Conservation (phyloP, 2,888 invertebrate species). For the Schizaphis graminum region DNA sequence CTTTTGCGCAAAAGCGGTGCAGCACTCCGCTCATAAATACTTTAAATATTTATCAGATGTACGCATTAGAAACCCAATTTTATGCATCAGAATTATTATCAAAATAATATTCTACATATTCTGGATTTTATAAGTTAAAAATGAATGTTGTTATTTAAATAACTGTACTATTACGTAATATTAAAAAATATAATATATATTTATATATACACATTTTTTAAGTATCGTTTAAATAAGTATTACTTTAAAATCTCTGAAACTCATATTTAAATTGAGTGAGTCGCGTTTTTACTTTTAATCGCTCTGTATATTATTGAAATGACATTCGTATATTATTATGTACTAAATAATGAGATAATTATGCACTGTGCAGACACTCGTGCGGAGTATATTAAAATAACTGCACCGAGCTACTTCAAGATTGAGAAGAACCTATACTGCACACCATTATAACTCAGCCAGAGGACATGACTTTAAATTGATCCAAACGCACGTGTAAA, state of each 20-base stretch:
- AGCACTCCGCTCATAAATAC: neutral
- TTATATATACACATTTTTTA: neutral
- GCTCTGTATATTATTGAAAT: neutral
- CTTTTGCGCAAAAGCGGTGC: no score
- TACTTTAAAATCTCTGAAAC: neutral
- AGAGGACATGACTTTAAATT: neutral
- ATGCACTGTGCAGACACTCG: neutral
- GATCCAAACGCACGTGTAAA: neutral
- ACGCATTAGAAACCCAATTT: neutral
- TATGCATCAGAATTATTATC: neutral
- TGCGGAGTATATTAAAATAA: neutral
- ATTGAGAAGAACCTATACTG: neutral
- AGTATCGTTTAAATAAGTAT: neutral
- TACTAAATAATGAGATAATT: neutral
- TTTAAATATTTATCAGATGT: neutral
- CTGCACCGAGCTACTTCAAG: neutral
- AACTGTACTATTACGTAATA: neutral
- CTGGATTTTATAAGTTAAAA: neutral
- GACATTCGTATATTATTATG: neutral
- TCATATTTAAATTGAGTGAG: neutral
- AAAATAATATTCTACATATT: neutral
- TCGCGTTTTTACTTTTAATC: neutral
- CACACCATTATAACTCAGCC: constrained; percentile 9
- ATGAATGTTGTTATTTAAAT: neutral
- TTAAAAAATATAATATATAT: neutral